Evolutionary conservation across 1,140 invertebrate species (phyloP).

Genomic region (Drosophila bipectinata): DNA sequence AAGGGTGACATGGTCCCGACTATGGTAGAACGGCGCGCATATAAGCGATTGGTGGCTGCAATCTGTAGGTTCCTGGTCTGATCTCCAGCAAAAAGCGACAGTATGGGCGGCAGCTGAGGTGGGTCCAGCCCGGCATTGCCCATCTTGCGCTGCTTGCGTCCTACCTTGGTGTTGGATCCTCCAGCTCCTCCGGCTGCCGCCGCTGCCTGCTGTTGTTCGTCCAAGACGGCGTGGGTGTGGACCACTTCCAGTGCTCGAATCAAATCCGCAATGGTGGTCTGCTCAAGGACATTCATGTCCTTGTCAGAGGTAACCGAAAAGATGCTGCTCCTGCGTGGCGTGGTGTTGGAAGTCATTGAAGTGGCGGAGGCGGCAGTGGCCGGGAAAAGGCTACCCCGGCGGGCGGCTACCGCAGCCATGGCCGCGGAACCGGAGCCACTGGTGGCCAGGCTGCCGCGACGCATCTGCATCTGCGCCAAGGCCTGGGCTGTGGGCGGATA

Average conservation of each 20-base stretch:
- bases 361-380: slow-evolving; percentile 38
- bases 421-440: slow-evolving; percentile 66
- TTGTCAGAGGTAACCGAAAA: slow-evolving; percentile 86
- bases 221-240: slow-evolving; percentile 84
- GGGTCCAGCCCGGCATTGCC: slow-evolving; percentile 86
- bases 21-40: slow-evolving; percentile 75
- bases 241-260: slow-evolving; percentile 88
- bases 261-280: slow-evolving; percentile 91
- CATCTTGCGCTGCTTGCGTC: slow-evolving; percentile 84
- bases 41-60: slow-evolving; percentile 71
- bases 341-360: slow-evolving; percentile 18
- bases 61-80: slow-evolving; percentile 58
- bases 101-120: slow-evolving; percentile 64
- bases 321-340: slow-evolving; percentile 84
- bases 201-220: slow-evolving; percentile 54
- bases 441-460: slow-evolving; percentile 84
- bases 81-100: slow-evolving; percentile 73
- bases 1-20: slow-evolving; percentile 71
- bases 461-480: slow-evolving; percentile 69
- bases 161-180: slow-evolving; percentile 1
- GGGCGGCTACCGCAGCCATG: slow-evolving; percentile 65
- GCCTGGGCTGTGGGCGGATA: slow-evolving; percentile 57
- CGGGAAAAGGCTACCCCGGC: slow-evolving; percentile 73
- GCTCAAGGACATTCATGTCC: slow-evolving; percentile 88
- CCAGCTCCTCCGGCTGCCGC: neutral